Evolutionary conservation across 2,797 vertebrate species (phyloP).

Genomic region (Schizothorax lantsangensis): DNA sequence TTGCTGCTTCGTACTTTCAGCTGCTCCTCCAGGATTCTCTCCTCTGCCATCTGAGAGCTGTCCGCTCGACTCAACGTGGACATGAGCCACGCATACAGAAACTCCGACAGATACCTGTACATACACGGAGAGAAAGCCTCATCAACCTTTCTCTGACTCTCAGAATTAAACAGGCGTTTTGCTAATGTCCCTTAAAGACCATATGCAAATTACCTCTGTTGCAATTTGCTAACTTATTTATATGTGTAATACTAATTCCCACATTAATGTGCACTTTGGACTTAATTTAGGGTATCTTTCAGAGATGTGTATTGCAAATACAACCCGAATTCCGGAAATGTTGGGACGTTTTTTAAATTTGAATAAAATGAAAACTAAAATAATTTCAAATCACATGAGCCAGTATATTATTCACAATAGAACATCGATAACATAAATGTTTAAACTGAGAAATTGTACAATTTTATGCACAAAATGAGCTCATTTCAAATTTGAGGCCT

Average conservation of each 20-base stretch:
- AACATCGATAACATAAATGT: too few relatives aligned
- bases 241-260: neutral
- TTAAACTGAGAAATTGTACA: too few relatives aligned
- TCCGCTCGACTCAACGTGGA: constrained; percentile 97
- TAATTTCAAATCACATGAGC: too few relatives aligned
- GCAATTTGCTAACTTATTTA: neutral
- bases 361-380: too few relatives aligned
- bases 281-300: neutral
- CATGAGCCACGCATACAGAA: constrained; percentile 99
- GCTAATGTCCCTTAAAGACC: neutral
- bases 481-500: too few relatives aligned
- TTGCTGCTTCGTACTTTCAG: constrained; percentile 97
- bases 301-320: neutral
- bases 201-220: neutral
- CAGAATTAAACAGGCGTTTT: neutral
- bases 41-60: constrained; percentile 97
- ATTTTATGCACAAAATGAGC: too few relatives aligned
- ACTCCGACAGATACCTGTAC: constrained; percentile 95
- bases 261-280: neutral
- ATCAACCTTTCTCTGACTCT: neutral
- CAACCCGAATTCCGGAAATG: too few relatives aligned
- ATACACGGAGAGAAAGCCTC: neutral
- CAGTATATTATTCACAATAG: too few relatives aligned
- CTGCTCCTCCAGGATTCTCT: constrained; percentile 95
- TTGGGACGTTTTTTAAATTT: too few relatives aligned